A percentile compares a stretch with the other conserved stretches of the same genome.
These are phyloP conservation scores for Abrostola tripartita DNA, from an alignment of 2,888 invertebrate genomes.

Conservation along the genomic window DNA sequence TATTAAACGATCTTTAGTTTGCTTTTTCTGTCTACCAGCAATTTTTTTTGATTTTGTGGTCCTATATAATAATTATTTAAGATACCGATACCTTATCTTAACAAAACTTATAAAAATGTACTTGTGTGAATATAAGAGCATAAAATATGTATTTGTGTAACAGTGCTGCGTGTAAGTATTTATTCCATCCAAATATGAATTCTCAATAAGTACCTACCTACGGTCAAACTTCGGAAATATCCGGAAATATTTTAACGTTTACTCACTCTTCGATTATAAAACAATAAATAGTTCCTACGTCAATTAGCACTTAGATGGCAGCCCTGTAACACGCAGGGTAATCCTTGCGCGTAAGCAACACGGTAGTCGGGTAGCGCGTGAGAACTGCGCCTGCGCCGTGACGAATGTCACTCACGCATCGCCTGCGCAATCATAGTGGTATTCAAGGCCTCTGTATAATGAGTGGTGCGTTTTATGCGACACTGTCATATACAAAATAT, in stretches of 20 bases:
- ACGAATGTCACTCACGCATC: conserved; percentile 66
- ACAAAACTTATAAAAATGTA: too few species aligned
- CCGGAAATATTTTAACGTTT: neutral
- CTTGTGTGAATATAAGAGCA: too few species aligned
- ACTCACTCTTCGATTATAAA: neutral
- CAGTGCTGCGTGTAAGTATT: too few species aligned
- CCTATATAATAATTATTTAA: too few species aligned
- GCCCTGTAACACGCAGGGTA: conserved; percentile 68
- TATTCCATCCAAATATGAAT: too few species aligned
- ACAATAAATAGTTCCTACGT: neutral
- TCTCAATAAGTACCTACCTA: too few species aligned
- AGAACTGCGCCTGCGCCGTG: conserved; percentile 73
- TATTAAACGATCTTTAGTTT: too few species aligned
- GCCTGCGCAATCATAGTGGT: conserved; percentile 43
- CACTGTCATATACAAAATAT: neutral
- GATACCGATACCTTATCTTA: too few species aligned
- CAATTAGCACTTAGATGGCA: conserved; percentile 52
- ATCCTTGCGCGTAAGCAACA: conserved; percentile 76
- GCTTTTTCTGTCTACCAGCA: too few species aligned
- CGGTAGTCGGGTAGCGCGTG: conserved; percentile 83
- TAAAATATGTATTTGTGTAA: too few species aligned
- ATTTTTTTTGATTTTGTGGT: too few species aligned
- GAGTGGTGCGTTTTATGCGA: conserved; percentile 29
- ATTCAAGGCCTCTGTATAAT: conserved; percentile 31
- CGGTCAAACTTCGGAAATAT: too few species aligned